Base-by-base conservation (phyloP, 2,888 invertebrate genomes). In the Drosophila merina region DNA sequence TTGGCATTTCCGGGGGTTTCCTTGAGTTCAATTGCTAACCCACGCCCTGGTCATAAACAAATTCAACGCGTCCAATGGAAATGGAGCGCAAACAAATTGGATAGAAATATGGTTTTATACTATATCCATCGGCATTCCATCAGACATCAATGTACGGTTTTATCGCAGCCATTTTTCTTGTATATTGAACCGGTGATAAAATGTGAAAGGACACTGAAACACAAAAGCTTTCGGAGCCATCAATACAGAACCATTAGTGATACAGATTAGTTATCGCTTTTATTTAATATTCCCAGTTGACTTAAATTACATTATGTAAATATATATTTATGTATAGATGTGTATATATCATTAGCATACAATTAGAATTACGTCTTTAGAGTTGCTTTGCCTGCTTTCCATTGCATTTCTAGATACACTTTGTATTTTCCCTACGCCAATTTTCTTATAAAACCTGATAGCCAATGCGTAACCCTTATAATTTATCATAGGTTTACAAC, bases 201-300 rank as follows among this genome's bases (percentile, higher is more conserved):
- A 12, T 7, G 1, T 7, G 10, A 26, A 25, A 58, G 58, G 30
- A 57, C 38, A 9, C 8, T 33, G 4, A 20, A n/a, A 38, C 12
- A 3, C 10, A 33, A n/a, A 33, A 44, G 28, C 28, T 14, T 14
- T 9, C 2, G 3, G 25, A 36, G 42, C 20, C 20, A 26, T 12
- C 6, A 0, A 8, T 9, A 7, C 1, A n/a, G 25, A 52, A 20
- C n/a, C 36, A 14, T 26, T 40, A 52, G 62, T 74, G 58, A 67
- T 78, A 79, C 77, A 80, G 80, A 77, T 83, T 74, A 83, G 70
- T 85, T 85, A 79, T 85, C 74, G 72, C 38, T 74, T 86, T 84
- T 88, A 88, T 85, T 42, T 85, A 88, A 85, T 84, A 86, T 83
- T 84, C 84, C 86, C 86, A 74, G 87, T 83, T 79, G 69, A 75